These are phyloP conservation scores for Ectemnius cavifrons DNA, from an alignment of 2,888 invertebrate genomes.

Conservation along the genomic window DNA sequence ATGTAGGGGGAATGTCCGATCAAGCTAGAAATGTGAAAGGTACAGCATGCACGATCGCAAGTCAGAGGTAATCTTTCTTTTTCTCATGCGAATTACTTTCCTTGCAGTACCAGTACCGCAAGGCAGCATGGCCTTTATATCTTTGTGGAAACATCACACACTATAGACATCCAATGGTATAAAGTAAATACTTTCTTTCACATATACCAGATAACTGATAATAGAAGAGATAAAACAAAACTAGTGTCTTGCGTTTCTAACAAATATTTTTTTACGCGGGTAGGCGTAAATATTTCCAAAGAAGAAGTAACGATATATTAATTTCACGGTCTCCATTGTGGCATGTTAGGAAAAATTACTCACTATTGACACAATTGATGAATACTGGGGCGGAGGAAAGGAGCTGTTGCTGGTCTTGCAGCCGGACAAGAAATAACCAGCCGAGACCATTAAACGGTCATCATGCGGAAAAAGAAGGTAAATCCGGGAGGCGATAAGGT, in stretches of 20 bases:
- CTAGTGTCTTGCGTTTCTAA: not conserved
- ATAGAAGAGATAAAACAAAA: not conserved
- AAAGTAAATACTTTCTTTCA: not conserved
- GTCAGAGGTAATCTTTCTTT: constrained; percentile 15
- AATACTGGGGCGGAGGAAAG: not conserved
- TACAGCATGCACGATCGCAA: constrained; percentile 29
- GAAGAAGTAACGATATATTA: no score
- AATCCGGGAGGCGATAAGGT: constrained; percentile 76
- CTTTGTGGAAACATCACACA: no score
- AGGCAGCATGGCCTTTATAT: no score
- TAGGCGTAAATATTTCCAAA: no score
- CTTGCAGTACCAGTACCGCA: not conserved
- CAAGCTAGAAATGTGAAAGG: constrained; percentile 42
- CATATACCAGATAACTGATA: not conserved
- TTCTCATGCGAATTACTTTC: not conserved
- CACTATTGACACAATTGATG: constrained; percentile 13
- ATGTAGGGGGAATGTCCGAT: constrained; percentile 9
- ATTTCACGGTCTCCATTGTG: not conserved
- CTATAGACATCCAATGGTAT: not conserved
- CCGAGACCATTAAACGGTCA: constrained; percentile 34
- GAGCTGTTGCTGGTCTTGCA: constrained; percentile 11
- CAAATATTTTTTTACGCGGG: not conserved
- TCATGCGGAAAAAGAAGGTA: constrained; percentile 38
- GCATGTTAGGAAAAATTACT: constrained; percentile 24
- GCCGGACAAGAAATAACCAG: constrained; percentile 27